Evolutionary conservation across 2,797 vertebrate genomes (phyloP), one percentile per base, ranked within the genome.

Genomic region (Knipowitschia caucasica): DNA sequence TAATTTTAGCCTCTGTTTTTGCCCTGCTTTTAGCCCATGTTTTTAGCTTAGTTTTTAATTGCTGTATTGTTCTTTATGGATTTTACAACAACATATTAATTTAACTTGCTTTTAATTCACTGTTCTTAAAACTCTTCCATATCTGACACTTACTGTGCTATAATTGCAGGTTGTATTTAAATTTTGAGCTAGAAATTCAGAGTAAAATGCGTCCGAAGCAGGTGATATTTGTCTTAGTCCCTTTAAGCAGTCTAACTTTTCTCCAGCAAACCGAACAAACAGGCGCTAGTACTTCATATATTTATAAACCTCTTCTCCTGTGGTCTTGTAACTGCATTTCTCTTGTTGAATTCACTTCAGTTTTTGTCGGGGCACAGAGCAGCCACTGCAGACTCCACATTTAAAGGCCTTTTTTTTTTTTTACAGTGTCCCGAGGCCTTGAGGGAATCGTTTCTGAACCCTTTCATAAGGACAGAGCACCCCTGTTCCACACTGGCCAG

Each of bases 331-430:
- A 40, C 40, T 20, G 15, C 6, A 12, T 26, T 51, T 38, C 23
- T 47, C 54, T 50, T 25, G 45, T 56, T 53, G 36, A 39, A 23
- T 36, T 23, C 27, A 8, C 23, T 43, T 39, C 23, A 27, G 50
- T 29, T 65, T 5, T 52, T 54, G 57, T 42, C 44, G 44, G 38
- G 30, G 7, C 10, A 11, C 38, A 53, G 50, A 30, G 20, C 36
- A 36, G 44, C 43, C 25, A 26, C 49, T 25, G 24, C 46, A 36
- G n/a, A 14, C 46, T 73, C 50, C 40, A 56, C 63, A 62, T 70
- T 43, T 31, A 49, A 63, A 66, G 18, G 12, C 31, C 33, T 33
- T 49, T 58, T 73, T 61, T 35, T 35, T 33, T 49, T 58, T 73
- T 61, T 44, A 34, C 30, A 38, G 12, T 18, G 47, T 64, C 42